These are phyloP conservation scores for Zaprionus obscuricornis DNA, from an alignment of 2,888 invertebrate species.

Conservation along the genomic window DNA sequence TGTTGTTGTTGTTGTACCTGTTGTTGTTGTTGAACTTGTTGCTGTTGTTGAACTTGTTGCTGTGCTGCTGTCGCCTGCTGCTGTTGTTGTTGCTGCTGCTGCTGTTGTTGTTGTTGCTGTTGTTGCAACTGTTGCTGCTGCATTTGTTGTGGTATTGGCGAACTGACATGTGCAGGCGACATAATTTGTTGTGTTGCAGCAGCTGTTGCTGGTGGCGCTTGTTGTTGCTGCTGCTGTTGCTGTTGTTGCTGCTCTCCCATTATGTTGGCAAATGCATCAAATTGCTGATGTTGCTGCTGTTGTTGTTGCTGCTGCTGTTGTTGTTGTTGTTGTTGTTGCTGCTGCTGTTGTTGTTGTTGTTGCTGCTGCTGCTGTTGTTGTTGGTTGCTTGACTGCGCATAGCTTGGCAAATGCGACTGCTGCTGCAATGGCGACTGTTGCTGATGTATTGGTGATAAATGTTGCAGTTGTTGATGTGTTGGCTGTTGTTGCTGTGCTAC, in stretches of 20 bases:
- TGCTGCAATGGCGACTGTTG: constrained; percentile 73
- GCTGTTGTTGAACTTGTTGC: constrained; percentile 52
- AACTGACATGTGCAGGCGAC: constrained; percentile 61
- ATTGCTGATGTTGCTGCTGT: constrained; percentile 59
- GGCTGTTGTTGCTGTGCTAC: constrained; percentile 36
- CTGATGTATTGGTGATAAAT: constrained; percentile 74
- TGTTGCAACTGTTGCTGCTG: constrained; percentile 57
- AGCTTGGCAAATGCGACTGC: constrained; percentile 82
- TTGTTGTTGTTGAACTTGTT: constrained; percentile 44
- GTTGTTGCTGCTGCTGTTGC: constrained; percentile 28
- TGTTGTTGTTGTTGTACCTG: constrained; percentile 24
- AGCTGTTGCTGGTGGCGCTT: constrained; percentile 33
- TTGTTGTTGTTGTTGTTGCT: constrained; percentile 61
- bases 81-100: constrained; percentile 53
- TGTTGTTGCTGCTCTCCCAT: constrained; percentile 50
- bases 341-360: constrained; percentile 50
- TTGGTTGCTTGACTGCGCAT: constrained; percentile 49
- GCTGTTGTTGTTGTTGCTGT: constrained; percentile 61
- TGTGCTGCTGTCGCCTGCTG: constrained; percentile 51
- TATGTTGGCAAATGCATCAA: constrained; percentile 73
- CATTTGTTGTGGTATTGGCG: constrained; percentile 50
- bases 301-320: constrained; percentile 70
- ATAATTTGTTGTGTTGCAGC: constrained; percentile 45
- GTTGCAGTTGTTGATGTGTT: constrained; percentile 70
- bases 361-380: constrained; percentile 69